These are phyloP conservation scores for Bergia sp. DNA, from an alignment of 92 coral and sea anemone species.

Conservation along the genomic window DNA sequence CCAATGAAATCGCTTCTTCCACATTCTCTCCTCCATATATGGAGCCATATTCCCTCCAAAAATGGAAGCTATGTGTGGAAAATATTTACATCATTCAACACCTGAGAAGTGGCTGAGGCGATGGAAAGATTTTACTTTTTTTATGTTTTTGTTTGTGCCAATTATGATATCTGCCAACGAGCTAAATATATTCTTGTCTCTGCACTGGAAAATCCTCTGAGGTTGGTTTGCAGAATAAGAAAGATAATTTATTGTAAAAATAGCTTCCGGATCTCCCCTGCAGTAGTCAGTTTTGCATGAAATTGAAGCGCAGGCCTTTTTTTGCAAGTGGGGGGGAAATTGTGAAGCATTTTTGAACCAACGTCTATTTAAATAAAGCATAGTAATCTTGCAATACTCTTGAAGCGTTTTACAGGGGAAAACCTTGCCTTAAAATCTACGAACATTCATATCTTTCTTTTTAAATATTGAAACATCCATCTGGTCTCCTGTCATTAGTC, in stretches of 20 bases:
- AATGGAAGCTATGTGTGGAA: neutral
- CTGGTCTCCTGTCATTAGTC: neutral
- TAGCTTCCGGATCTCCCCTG: neutral
- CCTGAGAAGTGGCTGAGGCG: constrained; percentile 26
- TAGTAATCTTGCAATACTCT: neutral
- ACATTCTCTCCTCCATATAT: constrained; percentile 41
- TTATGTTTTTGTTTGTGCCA: neutral
- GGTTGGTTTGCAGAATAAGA: neutral
- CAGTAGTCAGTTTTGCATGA: no score
- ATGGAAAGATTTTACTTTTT: neutral
- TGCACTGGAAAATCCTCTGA: neutral
- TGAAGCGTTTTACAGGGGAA: no score
- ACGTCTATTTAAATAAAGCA: neutral
- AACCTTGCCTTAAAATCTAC: neutral
- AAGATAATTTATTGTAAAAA: neutral
- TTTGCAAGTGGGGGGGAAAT: neutral
- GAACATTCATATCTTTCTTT: no score
- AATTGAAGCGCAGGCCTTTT: no score
- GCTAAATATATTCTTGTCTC: neutral
- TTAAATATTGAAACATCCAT: no score
- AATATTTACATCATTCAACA: constrained; percentile 34
- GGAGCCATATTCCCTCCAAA: constrained; percentile 33
- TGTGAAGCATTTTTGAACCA: neutral
- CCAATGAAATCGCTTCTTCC: constrained; percentile 38
- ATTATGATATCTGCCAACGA: neutral